phyloP scores from a whole-genome alignment of 2,113 vertebrate species.

The Trogon melanurus region DNA sequence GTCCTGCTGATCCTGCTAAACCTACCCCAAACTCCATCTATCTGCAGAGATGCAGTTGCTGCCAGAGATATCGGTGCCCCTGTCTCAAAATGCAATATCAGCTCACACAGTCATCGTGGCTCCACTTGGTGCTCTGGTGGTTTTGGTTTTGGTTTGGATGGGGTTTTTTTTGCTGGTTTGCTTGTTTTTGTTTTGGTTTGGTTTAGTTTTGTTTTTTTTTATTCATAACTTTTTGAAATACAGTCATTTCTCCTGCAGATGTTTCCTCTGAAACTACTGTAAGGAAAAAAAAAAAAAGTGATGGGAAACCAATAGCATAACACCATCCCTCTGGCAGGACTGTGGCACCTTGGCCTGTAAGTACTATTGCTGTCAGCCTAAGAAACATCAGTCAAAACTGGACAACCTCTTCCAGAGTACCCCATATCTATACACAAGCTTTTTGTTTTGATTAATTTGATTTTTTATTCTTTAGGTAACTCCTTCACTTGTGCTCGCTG shows the following conservation, averaged over 20 bases:
- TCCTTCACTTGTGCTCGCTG: neutral
- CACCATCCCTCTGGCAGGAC: neutral
- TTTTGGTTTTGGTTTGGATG: no score
- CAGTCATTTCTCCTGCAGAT: neutral
- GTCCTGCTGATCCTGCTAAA: neutral
- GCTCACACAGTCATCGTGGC: rapidly evolving
- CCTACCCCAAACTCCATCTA: neutral
- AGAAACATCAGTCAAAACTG: neutral
- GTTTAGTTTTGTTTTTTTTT: neutral
- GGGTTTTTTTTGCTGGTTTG: neutral
- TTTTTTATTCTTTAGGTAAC: neutral
- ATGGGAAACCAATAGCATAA: rapidly evolving
- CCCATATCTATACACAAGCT: neutral
- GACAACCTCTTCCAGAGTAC: neutral
- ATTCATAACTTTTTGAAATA: neutral
- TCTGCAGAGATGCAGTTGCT: neutral
- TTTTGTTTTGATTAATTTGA: neutral
- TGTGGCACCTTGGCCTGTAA: neutral
- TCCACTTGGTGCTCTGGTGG: neutral
- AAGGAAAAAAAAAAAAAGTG: neutral
- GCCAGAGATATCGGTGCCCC: rapidly evolving
- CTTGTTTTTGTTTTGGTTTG: neutral
- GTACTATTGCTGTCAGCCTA: neutral
- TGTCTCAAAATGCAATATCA: rapidly evolving
- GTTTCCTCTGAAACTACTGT: neutral